A percentile compares a stretch with the other conserved stretches of the same genome.
phyloP scores from a whole-genome alignment of 2,113 vertebrate genomes.

The Chloropsis hardwickii region DNA sequence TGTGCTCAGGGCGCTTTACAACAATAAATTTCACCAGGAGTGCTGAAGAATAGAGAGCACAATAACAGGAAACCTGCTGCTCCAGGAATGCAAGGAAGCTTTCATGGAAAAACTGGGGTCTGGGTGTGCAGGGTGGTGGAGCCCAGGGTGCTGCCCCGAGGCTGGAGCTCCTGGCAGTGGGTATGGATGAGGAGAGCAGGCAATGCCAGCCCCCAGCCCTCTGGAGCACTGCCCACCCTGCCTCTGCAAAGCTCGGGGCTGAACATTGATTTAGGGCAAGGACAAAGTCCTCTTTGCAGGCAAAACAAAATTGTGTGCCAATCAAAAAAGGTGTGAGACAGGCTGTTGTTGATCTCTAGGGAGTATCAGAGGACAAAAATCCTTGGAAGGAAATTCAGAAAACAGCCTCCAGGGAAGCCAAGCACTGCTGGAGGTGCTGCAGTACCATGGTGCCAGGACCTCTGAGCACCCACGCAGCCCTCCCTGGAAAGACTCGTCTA shows the following conservation, averaged over 20 bases:
- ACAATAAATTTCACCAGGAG: constrained; percentile 58
- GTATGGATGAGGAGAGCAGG: not conserved
- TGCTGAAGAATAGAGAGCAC: constrained; percentile 16
- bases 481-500: not conserved
- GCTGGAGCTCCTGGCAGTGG: not conserved
- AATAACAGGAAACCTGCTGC: not conserved
- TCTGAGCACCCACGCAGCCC: not conserved
- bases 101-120: not conserved
- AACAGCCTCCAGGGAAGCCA: not conserved
- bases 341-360: not conserved
- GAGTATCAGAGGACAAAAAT: constrained; percentile 12
- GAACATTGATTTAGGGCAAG: not conserved
- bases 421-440: not conserved
- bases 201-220: accelerated
- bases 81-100: not conserved
- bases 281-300: not conserved
- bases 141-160: accelerated
- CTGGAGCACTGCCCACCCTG: not conserved
- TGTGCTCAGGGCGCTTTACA: constrained; percentile 49
- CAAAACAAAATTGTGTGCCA: not conserved
- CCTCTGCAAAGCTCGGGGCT: not conserved
- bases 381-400: not conserved
- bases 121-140: not conserved
- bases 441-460: accelerated
- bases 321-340: not conserved